phyloP scores from a whole-genome alignment of 1,140 invertebrate genomes.

The Drosophila malerkotliana region DNA sequence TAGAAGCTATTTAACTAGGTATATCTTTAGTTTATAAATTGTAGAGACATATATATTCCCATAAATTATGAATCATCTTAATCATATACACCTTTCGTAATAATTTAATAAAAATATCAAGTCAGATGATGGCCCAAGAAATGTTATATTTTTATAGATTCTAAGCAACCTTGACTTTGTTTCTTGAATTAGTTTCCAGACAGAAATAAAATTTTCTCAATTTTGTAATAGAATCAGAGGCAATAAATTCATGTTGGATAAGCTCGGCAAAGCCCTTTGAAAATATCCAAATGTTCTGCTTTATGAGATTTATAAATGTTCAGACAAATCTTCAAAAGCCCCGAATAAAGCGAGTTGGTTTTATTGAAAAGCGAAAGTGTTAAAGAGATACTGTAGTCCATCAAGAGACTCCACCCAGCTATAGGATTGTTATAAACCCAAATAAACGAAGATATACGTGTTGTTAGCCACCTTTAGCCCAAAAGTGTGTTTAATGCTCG shows the following conservation, averaged over 20 bases:
- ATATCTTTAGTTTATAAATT: background rate
- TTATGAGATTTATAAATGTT: background rate
- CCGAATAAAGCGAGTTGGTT: constrained; percentile 3
- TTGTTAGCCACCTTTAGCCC: background rate
- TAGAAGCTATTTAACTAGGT: constrained; percentile 1
- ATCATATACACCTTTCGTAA: constrained; percentile 15
- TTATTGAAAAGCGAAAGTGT: constrained; percentile 67
- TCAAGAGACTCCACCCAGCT: constrained; percentile 3
- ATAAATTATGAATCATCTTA: constrained; percentile 5
- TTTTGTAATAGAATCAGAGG: background rate
- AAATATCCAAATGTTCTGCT: constrained; percentile 29
- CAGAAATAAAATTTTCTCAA: constrained; percentile 26
- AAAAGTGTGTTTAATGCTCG: constrained; percentile 39
- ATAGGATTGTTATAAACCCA: constrained; percentile 21
- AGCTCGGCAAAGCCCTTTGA: background rate
- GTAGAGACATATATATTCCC: too few species aligned
- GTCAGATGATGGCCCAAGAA: background rate
- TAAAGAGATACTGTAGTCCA: constrained; percentile 14
- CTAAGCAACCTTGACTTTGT: constrained; percentile 39
- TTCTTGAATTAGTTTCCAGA: constrained; percentile 8
- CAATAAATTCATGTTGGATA: constrained; percentile 23
- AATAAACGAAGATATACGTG: background rate
- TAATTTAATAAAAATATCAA: background rate
- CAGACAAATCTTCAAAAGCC: constrained; percentile 8
- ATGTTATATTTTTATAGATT: constrained; percentile 17